phyloP scores from a whole-genome alignment of 2,113 vertebrate species.

The Steatornis caripensis region DNA sequence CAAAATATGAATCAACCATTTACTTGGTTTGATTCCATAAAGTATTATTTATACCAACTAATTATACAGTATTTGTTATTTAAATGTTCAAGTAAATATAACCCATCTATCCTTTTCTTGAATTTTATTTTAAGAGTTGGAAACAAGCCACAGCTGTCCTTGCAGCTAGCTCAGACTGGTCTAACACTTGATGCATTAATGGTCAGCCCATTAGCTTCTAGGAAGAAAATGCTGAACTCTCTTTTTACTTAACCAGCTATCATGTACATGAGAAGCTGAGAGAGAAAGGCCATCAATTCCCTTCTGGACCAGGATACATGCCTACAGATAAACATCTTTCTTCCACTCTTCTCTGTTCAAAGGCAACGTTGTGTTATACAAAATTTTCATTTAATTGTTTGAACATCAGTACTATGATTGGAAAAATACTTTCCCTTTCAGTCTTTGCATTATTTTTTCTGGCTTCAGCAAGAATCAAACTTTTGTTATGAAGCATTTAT shows the following conservation, averaged over 20 bases:
- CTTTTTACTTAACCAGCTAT: neutral
- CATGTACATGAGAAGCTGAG: neutral
- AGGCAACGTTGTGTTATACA: neutral
- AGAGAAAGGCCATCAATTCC: neutral
- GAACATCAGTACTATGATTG: neutral
- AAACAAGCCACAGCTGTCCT: neutral
- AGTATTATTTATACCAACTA: constrained; percentile 32
- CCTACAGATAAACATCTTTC: neutral
- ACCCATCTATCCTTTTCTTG: neutral
- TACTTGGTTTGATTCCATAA: constrained; percentile 57
- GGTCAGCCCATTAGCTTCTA: neutral
- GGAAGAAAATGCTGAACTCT: neutral
- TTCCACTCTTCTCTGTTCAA: neutral
- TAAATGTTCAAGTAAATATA: constrained; percentile 56
- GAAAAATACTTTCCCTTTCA: neutral
- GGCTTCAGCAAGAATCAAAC: neutral
- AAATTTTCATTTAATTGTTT: neutral
- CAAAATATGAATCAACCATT: constrained; percentile 25
- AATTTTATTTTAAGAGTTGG: constrained; percentile 9
- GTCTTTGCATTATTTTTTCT: neutral
- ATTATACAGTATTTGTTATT: constrained; percentile 22
- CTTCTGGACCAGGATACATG: neutral
- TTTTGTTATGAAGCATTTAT: neutral
- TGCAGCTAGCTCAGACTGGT: neutral
- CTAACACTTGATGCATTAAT: neutral